Evolutionary conservation across 2,113 vertebrate genomes (phyloP), one percentile per base, ranked within the genome.

Genomic region (Triplophysa rosa): DNA sequence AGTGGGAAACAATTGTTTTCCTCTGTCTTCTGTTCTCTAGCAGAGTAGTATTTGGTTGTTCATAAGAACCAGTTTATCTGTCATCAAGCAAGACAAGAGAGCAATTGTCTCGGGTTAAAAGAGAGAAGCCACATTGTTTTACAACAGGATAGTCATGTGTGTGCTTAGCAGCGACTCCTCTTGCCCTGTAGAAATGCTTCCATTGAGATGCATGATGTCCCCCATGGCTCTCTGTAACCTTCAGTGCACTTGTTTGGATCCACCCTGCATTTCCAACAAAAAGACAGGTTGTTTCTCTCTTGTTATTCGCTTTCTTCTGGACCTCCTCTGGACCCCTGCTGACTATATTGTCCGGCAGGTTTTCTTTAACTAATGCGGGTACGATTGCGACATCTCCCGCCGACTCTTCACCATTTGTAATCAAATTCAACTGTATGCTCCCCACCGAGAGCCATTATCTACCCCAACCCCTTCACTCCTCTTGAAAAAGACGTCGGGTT

Each of bases 121-220:
- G 86, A 87, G 84, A 86, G 86, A 85, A 52, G 75, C 58, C 19
- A 2, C 33, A 42, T 64, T 72, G 84, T 85, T 88, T 87, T 90
- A 91, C 89, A 91, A 88, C 87, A 87, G 88, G 85, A 86, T 85
- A 87, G 87, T 78, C 81, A 67, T 82, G 72, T 82, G 84, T 86
- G 65, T 65, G 80, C 81, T 84, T 78, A 58, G 82, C 83, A 62
- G 65, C 21, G 59, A 40, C 26, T 17, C 33, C 80, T 82, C 66
- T 89, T 80, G 89, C 62, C 81, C 84, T 91, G 87, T 89, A 83
- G 84, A 84, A 89, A 88, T 86, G 80, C 67, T 37, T 67, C 87
- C 78, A 92, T 90, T 93, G 83, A 91, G 89, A 92, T 93, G 89
- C 87, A 89, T 87, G 82, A 91, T 90, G 87, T 73, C 84, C 62